A percentile compares a stretch with the other conserved stretches of the same genome.
Conservation (phyloP, 2,797 vertebrate species). For the Pangasius mekongensis region DNA sequence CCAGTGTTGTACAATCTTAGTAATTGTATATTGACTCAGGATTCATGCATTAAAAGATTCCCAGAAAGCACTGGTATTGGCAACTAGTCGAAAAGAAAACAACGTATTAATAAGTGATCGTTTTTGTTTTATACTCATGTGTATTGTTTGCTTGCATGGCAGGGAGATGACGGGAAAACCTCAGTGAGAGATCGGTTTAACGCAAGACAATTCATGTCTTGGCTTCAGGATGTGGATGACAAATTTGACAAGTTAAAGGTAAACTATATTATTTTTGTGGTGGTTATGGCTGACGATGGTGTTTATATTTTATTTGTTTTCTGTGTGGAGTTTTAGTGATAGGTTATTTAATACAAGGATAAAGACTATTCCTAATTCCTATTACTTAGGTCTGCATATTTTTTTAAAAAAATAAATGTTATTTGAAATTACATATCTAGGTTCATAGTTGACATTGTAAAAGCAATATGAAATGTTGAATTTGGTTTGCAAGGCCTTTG, state of each 20-base stretch:
- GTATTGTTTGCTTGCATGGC: constrained; percentile 59
- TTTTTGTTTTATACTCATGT: neutral
- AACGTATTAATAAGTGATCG: neutral
- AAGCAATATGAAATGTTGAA: neutral
- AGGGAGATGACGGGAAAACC: constrained; percentile 96
- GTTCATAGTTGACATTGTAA: neutral
- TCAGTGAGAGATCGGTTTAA: constrained; percentile 97
- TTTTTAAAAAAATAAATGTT: neutral
- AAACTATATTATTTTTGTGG: neutral
- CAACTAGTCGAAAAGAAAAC: neutral
- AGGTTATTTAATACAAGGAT: neutral
- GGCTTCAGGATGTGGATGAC: constrained; percentile 98
- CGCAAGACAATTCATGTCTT: constrained; percentile 97
- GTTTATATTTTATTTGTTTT: neutral
- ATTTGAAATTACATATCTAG: neutral
- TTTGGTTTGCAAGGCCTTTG: neutral
- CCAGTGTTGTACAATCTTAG: neutral
- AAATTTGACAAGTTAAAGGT: constrained; percentile 99
- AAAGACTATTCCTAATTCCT: neutral
- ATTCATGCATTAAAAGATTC: neutral
- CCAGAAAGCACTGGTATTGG: neutral
- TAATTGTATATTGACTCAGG: neutral
- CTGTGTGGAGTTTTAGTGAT: neutral
- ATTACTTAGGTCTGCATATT: neutral
- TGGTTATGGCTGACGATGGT: neutral